Evolutionary conservation across 2,113 vertebrate species (phyloP), one percentile per base, ranked within the genome.

Genomic region (Leuciscus idus): DNA sequence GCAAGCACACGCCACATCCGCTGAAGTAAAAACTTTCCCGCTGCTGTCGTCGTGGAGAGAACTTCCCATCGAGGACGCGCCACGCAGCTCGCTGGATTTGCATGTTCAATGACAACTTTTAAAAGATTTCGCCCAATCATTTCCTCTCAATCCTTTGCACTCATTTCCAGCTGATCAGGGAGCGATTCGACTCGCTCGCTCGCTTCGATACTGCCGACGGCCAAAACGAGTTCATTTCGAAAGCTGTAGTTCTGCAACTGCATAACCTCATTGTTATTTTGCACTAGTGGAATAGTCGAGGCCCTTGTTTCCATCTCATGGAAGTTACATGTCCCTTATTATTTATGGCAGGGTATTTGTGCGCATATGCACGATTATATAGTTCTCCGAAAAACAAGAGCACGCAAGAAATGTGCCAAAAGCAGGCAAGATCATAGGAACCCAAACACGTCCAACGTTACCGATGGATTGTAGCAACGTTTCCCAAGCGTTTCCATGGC

Each of bases 201-300:
- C 77, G 86, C 87, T 64, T 72, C 33, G 88, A 87, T 84, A 66
- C 87, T 77, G 78, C 77, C 83, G 61, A 83, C 88, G 92, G 93
- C 93, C 91, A 94, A 95, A 94, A 90, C 50, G 86, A 57, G 90
- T 93, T 95, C 87, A 79, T 90, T 94, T 90, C 93, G 90, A 90
- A 93, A 93, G 94, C 94, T 95, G 92, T 93, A 95, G 94, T 95
- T 89, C 93, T 94, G 94, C 95, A 96, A 95, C 96, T 95, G 94
- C 95, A 90, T 93, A 92, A 96, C 96, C 97, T 97, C 96, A 94
- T 96, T 94, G 94, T 96, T 89, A 74, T 95, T 96, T 96, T 96
- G 96, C 97, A 96, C 97, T 96, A 96, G 92, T 94, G 94, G 55
- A 94, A 92, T 92, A 92, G 94, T 90, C 92, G 94, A 95, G 93